Conservation (phyloP, 2,888 invertebrate genomes). For the Tachina grossa region DNA sequence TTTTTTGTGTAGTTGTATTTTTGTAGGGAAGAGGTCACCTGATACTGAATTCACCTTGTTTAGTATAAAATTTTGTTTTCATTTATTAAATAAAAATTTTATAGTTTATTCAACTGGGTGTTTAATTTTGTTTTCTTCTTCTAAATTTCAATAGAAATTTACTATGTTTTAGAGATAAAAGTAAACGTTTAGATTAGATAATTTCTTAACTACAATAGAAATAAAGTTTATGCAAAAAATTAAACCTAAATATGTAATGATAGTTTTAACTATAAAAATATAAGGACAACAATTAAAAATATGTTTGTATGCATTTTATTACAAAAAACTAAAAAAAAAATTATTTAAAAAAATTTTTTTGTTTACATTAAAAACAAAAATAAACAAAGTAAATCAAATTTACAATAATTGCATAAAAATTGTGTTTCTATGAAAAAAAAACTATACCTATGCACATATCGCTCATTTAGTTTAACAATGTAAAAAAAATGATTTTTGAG, state of each 20-base stretch:
- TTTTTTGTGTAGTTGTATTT: too few species aligned
- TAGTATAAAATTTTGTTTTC: slow-evolving; percentile 36
- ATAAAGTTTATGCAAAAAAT: not conserved
- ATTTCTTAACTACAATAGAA: not conserved
- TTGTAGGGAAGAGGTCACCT: too few species aligned
- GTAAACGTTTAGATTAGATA: slow-evolving; percentile 18
- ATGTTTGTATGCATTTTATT: not conserved
- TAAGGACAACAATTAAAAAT: slow-evolving; percentile 31
- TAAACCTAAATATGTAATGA: not conserved
- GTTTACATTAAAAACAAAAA: not conserved
- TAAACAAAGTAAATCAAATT: too few species aligned
- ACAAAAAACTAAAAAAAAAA: slow-evolving; percentile 15
- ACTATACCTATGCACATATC: too few species aligned
- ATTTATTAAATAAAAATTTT: slow-evolving; percentile 55
- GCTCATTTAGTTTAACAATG: too few species aligned
- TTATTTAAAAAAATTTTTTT: not conserved
- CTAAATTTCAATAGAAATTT: slow-evolving; percentile 26
- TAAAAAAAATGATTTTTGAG: too few species aligned
- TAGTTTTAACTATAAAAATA: not conserved
- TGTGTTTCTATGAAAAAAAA: too few species aligned
- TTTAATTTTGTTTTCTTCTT: slow-evolving; percentile 12
- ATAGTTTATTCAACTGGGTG: slow-evolving; percentile 50
- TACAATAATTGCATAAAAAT: too few species aligned
- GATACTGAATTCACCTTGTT: too few species aligned
- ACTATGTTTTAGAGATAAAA: slow-evolving; percentile 10